Base-by-base conservation (phyloP, 2,797 vertebrate genomes). In the Dryobates pubescens region DNA sequence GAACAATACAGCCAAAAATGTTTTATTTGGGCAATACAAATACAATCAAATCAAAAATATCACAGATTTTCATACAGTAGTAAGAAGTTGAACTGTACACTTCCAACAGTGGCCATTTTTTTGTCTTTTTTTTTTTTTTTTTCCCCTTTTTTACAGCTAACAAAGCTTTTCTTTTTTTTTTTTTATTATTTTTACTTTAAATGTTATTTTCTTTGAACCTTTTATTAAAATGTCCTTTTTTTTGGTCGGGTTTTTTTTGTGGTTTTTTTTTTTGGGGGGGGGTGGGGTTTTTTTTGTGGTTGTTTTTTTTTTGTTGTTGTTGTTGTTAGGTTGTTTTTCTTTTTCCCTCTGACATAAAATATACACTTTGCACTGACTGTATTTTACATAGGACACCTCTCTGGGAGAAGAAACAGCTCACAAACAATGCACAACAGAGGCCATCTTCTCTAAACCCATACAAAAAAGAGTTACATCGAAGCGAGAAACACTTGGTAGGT, bases 61-160 rank as follows among this genome's bases (percentile, higher is more conserved):
- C 92, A 95, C 85, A 96, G 87, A 94, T 97, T 96, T 97, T 96
- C 95, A 91, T 97, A 96, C 93, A 96, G 97, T 96, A 97, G 97
- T 97, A 97, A 96, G 95, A 97, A 97, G 96, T 95, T 54, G 97
- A 97, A 97, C 96, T 97, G 96, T 97, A 97, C 96, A 97, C 96
- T 96, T 96, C 88, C 82, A 96, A 96, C 92, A 95, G 93, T 96
- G 96, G 95, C 82, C 90, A 94, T 96, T 96, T 96, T 96, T 96
- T n/a, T 54, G 7, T 30, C 15, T 13, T 14, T 26, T 27, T 14
- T 53, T 53, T 53, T 47, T 47, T 47, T 16, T 47, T 47, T 20
- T n/a, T n/a, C n/a, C n/a, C n/a, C n/a, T n/a, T n/a, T n/a, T n/a
- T 70, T 70, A 92, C 93, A 97, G 84, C 95, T 95, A 93, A 96